phyloP scores from a whole-genome alignment of 2,113 vertebrate species.

The Actinemys pallida region DNA sequence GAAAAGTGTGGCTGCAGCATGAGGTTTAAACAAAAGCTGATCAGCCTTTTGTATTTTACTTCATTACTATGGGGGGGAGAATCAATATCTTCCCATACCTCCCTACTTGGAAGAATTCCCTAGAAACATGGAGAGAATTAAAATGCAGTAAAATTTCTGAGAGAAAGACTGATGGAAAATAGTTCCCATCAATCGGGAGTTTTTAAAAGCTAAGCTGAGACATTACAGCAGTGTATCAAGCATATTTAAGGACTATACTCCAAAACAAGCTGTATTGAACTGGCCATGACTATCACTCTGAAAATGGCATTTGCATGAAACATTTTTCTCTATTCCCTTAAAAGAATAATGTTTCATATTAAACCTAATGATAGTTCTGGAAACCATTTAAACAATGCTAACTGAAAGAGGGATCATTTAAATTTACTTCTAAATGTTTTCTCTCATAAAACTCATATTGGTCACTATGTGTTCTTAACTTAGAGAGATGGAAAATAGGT shows the following conservation, averaged over 20 bases:
- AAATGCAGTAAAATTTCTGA: background rate
- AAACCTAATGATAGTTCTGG: background rate
- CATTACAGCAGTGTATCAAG: background rate
- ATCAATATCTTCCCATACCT: background rate
- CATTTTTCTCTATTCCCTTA: background rate
- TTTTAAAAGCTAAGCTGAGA: background rate
- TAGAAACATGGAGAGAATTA: background rate
- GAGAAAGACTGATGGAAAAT: background rate
- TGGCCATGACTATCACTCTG: background rate
- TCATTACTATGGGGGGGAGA: fast-evolving
- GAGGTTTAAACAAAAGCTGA: background rate
- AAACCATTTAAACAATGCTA: background rate
- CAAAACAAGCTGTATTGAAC: background rate
- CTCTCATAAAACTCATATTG: background rate
- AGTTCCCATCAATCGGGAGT: background rate
- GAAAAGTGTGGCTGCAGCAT: background rate
- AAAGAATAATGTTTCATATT: background rate
- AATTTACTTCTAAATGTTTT: background rate
- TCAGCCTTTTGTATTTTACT: background rate
- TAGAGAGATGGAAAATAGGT: background rate
- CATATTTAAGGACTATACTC: background rate
- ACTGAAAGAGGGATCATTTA: background rate
- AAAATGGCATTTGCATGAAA: background rate
- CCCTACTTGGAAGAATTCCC: background rate
- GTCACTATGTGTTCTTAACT: background rate